Percentiles rank a stretch among this genome's conserved stretches.
phyloP scores from a whole-genome alignment of 1,140 invertebrate genomes.

The Spodoptera frugiperda region DNA sequence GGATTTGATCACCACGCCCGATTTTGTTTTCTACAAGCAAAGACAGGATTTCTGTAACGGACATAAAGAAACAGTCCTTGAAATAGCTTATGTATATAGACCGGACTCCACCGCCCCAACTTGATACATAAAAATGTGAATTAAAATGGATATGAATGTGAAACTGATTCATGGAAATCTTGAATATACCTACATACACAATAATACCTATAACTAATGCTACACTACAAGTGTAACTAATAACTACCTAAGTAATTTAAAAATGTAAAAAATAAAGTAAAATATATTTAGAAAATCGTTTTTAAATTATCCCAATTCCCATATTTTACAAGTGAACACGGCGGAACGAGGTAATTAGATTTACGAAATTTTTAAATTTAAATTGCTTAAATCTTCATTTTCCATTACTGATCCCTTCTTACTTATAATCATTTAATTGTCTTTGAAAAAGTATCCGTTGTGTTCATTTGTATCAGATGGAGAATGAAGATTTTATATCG shows the following conservation, averaged over 20 bases:
- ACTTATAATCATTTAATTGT: constrained; percentile 4
- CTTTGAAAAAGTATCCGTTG: constrained; percentile 21
- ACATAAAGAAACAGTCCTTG: constrained; percentile 64
- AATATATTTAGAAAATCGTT: constrained; percentile 45
- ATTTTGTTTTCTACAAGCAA: neutral
- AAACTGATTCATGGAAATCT: neutral
- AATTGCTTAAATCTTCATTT: constrained; percentile 64
- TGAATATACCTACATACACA: too few species aligned
- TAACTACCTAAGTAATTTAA: constrained; percentile 42
- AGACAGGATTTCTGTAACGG: neutral
- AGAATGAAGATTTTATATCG: constrained; percentile 69
- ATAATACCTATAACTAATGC: too few species aligned
- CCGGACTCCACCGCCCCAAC: constrained; percentile 63
- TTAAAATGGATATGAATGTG: neutral
- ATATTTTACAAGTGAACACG: constrained; percentile 65
- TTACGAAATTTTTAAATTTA: constrained; percentile 52
- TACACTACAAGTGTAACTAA: neutral
- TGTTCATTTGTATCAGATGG: constrained; percentile 75
- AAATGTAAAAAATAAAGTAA: constrained; percentile 68
- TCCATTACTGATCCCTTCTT: constrained; percentile 36
- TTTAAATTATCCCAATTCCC: constrained; percentile 43
- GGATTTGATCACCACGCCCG: neutral
- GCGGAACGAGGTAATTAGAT: constrained; percentile 57
- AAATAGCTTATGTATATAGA: constrained; percentile 51
- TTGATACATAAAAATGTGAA: constrained; percentile 48